Conservation (phyloP, 2,113 vertebrate species). For the Mobula birostris region DNA sequence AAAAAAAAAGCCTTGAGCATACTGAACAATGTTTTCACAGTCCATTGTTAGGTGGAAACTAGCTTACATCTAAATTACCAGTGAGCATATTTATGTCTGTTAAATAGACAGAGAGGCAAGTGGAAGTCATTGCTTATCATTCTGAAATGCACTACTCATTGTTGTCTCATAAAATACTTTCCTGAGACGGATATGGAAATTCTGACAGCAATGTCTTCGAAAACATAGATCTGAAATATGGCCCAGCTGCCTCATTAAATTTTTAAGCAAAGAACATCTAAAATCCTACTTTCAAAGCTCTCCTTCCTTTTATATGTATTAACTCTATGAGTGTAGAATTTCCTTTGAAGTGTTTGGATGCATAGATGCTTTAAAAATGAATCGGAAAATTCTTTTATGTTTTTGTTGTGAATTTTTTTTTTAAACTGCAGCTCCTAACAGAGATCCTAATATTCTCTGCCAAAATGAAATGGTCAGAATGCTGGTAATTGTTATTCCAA, state of each 20-base stretch:
- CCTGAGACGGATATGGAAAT: background rate
- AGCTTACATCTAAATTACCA: background rate
- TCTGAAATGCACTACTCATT: background rate
- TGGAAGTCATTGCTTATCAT: background rate
- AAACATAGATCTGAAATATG: slow-evolving; percentile 29
- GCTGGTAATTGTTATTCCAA: background rate
- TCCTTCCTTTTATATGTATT: slow-evolving; percentile 27
- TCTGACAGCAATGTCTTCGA: slow-evolving; percentile 18
- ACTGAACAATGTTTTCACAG: background rate
- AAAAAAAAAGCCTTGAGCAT: background rate
- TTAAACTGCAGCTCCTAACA: background rate
- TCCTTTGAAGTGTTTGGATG: slow-evolving; percentile 15
- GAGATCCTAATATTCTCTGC: background rate
- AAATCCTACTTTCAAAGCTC: slow-evolving; percentile 16
- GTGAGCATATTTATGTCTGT: background rate
- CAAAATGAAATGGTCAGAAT: background rate
- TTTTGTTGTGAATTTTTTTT: background rate
- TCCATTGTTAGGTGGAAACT: background rate
- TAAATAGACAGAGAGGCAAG: background rate
- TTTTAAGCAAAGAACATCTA: slow-evolving; percentile 28
- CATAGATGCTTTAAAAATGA: background rate
- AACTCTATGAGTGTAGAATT: background rate
- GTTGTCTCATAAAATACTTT: slow-evolving; percentile 15
- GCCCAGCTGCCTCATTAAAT: slow-evolving; percentile 23
- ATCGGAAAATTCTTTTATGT: background rate